Base-by-base conservation (phyloP, 2,888 invertebrate genomes). In the Pseudococcus viburni region DNA sequence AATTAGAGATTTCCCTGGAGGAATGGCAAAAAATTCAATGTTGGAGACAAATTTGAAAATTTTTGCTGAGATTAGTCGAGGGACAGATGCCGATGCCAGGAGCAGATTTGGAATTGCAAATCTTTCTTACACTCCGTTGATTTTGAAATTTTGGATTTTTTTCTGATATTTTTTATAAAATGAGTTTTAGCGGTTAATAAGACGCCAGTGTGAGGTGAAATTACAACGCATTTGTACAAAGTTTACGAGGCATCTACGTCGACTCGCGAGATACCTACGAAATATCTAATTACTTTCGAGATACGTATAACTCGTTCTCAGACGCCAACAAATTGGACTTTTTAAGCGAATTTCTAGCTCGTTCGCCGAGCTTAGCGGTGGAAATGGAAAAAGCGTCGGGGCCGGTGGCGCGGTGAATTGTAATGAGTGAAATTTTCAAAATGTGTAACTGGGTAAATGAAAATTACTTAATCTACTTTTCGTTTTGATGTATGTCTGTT, bases 401-500 rank as follows among this genome's bases (percentile, higher is more conserved):
- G 1, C 26, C 26, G 26, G 26, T 33, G 26, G 26, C 26, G 26
- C 26, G 26, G 26, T 33, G 26, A 33, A 12, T 51, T 4, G 15
- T 51, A 12, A 51, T 51, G 48, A 51, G 48, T 51, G 11, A 51
- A 77, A 77, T 83, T 46, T 17, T 7, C 46, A 19, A 83, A 83
- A 83, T 83, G 42, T 73, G 33, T 83, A 83, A 83, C 46, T 19
- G 5, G 3, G 17, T 46, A 83, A 83, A 83, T 83, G 80, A 46
- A 83, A 77, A 83, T 83, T 83, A 83, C 80, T 19, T 19, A 46
- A 46, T 83, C 8, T 46, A 33, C 80, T 83, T 42, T 42, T 46
- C 46, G 42, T 83, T 83, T 46, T 83, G 80, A 77, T 77, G 77
- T 77, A 77, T 77, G 77, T 73, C 73, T 73, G 73, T 77, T 77